phyloP scores from a whole-genome alignment of 2,888 invertebrate species.

The Heliconius charithonia region DNA sequence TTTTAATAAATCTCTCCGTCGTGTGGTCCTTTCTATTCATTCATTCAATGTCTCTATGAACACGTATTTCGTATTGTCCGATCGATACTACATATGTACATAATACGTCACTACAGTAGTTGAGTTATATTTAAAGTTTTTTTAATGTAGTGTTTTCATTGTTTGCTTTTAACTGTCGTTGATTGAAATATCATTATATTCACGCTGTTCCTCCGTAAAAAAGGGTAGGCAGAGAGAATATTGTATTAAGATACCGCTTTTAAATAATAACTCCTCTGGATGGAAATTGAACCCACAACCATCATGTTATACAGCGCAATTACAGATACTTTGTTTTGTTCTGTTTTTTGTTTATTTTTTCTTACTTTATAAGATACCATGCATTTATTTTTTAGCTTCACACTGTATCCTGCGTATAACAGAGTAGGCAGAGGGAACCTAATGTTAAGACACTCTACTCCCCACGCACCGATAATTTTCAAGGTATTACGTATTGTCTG shows the following conservation, averaged over 20 bases:
- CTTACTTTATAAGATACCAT: too few species aligned
- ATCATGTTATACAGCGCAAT: background rate
- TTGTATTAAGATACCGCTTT: too few species aligned
- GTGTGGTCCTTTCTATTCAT: slow-evolving; percentile 1
- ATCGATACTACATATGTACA: background rate
- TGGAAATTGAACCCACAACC: too few species aligned
- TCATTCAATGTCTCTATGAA: slow-evolving; percentile 3
- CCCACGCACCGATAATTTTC: background rate
- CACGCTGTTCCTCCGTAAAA: too few species aligned
- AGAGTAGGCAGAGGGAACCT: too few species aligned
- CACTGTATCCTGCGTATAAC: background rate
- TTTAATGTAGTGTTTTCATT: background rate
- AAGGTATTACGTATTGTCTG: background rate
- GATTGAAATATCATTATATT: too few species aligned
- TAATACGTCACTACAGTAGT: background rate
- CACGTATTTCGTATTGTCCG: background rate
- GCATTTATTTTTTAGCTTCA: background rate
- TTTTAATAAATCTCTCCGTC: slow-evolving; percentile 2
- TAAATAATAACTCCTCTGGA: too few species aligned
- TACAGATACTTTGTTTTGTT: background rate
- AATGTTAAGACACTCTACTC: background rate
- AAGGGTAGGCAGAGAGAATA: too few species aligned
- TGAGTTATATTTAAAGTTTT: background rate
- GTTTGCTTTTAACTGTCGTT: too few species aligned
- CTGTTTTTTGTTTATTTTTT: background rate